Conservation (phyloP, 1,140 invertebrate species). For the Hermetia illucens region DNA sequence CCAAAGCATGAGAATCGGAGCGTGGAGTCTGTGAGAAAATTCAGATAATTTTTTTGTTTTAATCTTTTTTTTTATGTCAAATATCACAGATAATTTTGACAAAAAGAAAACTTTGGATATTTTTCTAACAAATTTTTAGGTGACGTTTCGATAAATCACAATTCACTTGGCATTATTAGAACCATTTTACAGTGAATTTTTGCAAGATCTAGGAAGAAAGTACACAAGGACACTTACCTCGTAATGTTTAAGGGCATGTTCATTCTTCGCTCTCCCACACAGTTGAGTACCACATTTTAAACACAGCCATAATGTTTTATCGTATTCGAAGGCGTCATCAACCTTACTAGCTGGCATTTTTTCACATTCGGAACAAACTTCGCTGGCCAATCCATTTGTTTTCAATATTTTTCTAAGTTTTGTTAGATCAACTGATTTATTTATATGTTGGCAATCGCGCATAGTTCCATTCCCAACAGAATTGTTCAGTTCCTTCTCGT, state of each 20-base stretch:
- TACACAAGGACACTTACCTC: conserved; percentile 20
- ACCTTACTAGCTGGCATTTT: conserved; percentile 19
- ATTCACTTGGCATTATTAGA: too few species aligned
- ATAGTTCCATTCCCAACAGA: conserved; percentile 18
- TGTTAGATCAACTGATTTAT: conserved; percentile 48
- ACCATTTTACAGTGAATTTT: too few species aligned
- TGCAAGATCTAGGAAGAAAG: too few species aligned
- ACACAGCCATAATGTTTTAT: conserved; percentile 49
- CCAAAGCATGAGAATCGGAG: conserved; percentile 60
- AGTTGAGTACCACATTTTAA: conserved; percentile 57
- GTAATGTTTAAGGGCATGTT: conserved; percentile 66
- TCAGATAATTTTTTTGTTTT: too few species aligned
- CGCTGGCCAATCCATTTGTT: conserved; percentile 36
- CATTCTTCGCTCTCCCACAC: conserved; percentile 52
- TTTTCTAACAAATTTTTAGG: too few species aligned
- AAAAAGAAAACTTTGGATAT: too few species aligned
- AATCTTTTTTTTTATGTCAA: too few species aligned
- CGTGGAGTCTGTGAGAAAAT: conserved; percentile 39
- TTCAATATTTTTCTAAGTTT: conserved; percentile 47
- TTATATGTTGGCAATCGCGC: conserved; percentile 49
- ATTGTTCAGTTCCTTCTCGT: conserved; percentile 33
- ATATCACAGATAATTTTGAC: too few species aligned
- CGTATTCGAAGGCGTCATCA: conserved; percentile 39
- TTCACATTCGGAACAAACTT: conserved; percentile 44
- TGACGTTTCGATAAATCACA: too few species aligned